Conservation (phyloP, 1,140 invertebrate species). For the Pogonomyrmex californicus region DNA sequence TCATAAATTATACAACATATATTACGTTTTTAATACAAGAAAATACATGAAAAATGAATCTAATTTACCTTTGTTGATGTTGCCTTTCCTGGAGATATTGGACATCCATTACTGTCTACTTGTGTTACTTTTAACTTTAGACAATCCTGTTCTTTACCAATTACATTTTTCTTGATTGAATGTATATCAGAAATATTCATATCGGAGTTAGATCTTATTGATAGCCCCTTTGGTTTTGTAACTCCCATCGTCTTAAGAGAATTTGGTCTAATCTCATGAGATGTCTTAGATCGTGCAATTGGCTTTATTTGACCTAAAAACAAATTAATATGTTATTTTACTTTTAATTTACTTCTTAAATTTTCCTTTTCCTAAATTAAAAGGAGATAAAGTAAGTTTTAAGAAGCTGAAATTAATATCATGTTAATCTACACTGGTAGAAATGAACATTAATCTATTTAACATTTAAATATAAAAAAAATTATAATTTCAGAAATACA, state of each 20-base stretch:
- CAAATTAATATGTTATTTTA: background rate
- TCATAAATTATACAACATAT: slow-evolving; percentile 23
- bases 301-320: slow-evolving; percentile 45
- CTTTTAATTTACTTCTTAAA: no score
- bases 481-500: slow-evolving; percentile 2
- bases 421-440: no score
- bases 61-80: slow-evolving; percentile 68
- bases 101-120: slow-evolving; percentile 36
- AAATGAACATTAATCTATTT: background rate
- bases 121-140: slow-evolving; percentile 59
- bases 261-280: slow-evolving; percentile 29
- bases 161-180: background rate
- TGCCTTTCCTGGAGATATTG: slow-evolving; percentile 64
- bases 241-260: slow-evolving; percentile 49
- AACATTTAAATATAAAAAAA: background rate
- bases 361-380: no score
- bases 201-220: slow-evolving; percentile 76
- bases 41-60: slow-evolving; percentile 12
- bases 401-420: no score
- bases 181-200: slow-evolving; percentile 65
- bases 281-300: slow-evolving; percentile 45
- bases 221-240: slow-evolving; percentile 75
- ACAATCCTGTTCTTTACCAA: slow-evolving; percentile 14
- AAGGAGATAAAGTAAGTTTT: no score
- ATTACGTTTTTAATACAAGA: background rate